Evolutionary conservation across 2,797 vertebrate species (phyloP).

Genomic region (Xerus rutilus): DNA sequence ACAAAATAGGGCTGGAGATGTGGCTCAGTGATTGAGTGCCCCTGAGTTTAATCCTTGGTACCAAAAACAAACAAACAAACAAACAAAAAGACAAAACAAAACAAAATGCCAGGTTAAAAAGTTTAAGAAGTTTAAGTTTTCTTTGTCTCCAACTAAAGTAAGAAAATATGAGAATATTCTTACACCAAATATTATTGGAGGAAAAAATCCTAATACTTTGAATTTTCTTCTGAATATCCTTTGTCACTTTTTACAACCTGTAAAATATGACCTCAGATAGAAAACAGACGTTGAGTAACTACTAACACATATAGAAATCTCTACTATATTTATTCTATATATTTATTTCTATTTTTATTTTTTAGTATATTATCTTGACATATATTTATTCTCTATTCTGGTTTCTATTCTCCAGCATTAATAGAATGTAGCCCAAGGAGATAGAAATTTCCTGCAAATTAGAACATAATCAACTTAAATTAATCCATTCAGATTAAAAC

Average conservation of each 20-base stretch:
- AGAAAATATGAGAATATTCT: not conserved
- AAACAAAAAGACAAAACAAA: not conserved
- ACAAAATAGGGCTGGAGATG: too few relatives aligned
- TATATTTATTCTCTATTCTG: not conserved
- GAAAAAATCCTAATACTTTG: not conserved
- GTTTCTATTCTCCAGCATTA: not conserved
- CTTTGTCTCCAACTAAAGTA: not conserved
- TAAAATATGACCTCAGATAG: not conserved
- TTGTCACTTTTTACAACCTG: not conserved
- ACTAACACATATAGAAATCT: not conserved
- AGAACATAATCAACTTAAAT: not conserved
- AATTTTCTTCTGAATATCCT: slow-evolving; percentile 1
- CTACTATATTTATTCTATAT: not conserved
- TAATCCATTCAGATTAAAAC: not conserved
- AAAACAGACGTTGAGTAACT: not conserved
- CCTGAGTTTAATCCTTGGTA: too few relatives aligned
- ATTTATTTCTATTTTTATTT: too few relatives aligned
- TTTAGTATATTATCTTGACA: too few relatives aligned
- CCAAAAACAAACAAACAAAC: not conserved
- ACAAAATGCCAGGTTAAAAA: not conserved
- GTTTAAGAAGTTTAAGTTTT: not conserved
- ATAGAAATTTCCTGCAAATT: not conserved
- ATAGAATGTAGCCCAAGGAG: not conserved
- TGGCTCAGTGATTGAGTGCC: too few relatives aligned
- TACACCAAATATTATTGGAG: not conserved